Evolutionary conservation across 2,888 invertebrate species (phyloP).

Genomic region (Epirrhoe tristata): DNA sequence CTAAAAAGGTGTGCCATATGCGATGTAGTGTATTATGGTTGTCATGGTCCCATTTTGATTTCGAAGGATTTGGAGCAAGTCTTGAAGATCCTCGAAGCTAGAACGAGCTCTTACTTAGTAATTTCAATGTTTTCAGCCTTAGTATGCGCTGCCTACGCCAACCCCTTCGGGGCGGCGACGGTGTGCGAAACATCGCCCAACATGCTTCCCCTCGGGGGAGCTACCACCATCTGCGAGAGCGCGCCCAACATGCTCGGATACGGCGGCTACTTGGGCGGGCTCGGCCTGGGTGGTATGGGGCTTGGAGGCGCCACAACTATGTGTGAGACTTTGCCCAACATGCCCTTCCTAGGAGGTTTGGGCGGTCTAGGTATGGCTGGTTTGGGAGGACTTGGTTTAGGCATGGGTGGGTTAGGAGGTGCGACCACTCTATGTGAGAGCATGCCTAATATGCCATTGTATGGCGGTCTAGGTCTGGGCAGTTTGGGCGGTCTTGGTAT

Average conservation of each 20-base stretch:
- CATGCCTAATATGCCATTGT: constrained; percentile 17
- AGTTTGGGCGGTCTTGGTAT: background rate
- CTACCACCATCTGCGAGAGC: constrained; percentile 53
- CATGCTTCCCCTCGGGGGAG: constrained; percentile 23
- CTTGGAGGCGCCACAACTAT: constrained; percentile 11
- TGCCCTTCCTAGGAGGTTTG: constrained; percentile 4
- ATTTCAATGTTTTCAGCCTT: constrained; percentile 20
- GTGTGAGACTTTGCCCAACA: constrained; percentile 4
- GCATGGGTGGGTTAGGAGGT: no score
- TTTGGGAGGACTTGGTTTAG: no score
- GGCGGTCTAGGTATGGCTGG: constrained; percentile 30
- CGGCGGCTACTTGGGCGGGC: constrained; percentile 30
- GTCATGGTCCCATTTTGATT: no score
- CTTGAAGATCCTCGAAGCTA: background rate
- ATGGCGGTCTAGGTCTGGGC: constrained; percentile 11
- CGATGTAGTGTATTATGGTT: no score
- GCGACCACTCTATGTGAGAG: constrained; percentile 33
- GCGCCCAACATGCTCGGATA: constrained; percentile 16
- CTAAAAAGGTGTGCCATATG: no score
- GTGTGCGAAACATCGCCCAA: constrained; percentile 43
- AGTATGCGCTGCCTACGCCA: constrained; percentile 18
- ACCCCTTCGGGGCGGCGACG: constrained; percentile 32
- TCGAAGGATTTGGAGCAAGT: no score
- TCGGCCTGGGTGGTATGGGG: constrained; percentile 5
- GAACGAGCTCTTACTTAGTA: background rate